These are phyloP conservation scores for Phanerotoma sp. DNA, from an alignment of 2,888 invertebrate species.

Conservation along the genomic window DNA sequence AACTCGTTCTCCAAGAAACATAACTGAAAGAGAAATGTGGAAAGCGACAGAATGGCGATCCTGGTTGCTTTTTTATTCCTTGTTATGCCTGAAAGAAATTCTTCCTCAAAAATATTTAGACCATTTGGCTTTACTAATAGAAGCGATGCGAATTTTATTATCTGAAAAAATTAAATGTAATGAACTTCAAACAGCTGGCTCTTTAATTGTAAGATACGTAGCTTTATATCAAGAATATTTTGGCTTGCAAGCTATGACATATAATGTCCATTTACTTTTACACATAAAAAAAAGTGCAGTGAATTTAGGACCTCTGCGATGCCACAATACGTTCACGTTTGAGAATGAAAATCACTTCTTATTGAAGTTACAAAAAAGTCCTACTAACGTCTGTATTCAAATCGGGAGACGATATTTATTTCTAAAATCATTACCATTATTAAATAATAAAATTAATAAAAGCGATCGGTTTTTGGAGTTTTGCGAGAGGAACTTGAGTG, in stretches of 20 bases:
- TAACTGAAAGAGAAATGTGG: slow-evolving; percentile 6
- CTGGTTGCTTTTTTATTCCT: not conserved
- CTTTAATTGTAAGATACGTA: slow-evolving; percentile 8
- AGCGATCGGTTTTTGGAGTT: not conserved
- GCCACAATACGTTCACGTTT: slow-evolving; percentile 14
- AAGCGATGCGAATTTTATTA: slow-evolving; percentile 14
- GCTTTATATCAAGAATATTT: slow-evolving; percentile 3
- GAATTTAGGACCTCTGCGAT: slow-evolving; percentile 17
- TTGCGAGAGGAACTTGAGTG: slow-evolving; percentile 6
- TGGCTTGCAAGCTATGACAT: slow-evolving; percentile 14
- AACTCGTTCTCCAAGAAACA: slow-evolving; percentile 5
- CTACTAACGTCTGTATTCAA: slow-evolving; percentile 6
- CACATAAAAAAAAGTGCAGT: slow-evolving; percentile 14
- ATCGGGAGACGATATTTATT: slow-evolving; percentile 9
- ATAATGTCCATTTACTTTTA: slow-evolving; percentile 18
- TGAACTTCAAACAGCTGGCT: slow-evolving; percentile 3
- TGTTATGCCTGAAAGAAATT: slow-evolving; percentile 22
- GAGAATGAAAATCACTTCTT: slow-evolving; percentile 15
- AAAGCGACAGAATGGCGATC: slow-evolving; percentile 20
- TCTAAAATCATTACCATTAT: slow-evolving; percentile 2
- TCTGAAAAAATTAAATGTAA: slow-evolving; percentile 3
- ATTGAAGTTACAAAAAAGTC: slow-evolving; percentile 11
- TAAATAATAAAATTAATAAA: not conserved
- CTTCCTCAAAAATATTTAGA: slow-evolving; percentile 13
- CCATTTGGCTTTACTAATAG: slow-evolving; percentile 10